These are phyloP conservation scores for Cariama cristata DNA, from an alignment of 2,113 vertebrate species.

Conservation along the genomic window DNA sequence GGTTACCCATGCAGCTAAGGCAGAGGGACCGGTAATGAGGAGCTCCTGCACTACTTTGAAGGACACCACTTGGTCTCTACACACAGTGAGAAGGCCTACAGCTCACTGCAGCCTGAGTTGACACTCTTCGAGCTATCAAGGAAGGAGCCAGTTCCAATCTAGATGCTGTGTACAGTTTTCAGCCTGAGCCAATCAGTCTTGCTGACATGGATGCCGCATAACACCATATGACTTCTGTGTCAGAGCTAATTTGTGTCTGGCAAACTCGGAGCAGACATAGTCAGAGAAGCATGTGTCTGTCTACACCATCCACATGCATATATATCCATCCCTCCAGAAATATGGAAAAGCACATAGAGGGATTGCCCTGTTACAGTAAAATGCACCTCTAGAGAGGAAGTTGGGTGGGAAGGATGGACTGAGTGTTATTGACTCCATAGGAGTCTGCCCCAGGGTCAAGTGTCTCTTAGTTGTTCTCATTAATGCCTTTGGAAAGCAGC, in stretches of 20 bases:
- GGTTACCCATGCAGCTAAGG: background rate
- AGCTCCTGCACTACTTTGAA: background rate
- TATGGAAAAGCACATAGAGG: background rate
- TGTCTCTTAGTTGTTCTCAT: background rate
- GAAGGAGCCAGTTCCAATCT: background rate
- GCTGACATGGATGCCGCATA: background rate
- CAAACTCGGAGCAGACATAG: background rate
- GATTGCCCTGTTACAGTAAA: background rate
- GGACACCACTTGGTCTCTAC: background rate
- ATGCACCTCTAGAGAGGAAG: background rate
- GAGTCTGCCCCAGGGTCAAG: background rate
- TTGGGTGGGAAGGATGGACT: background rate
- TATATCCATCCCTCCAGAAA: background rate
- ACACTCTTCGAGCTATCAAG: background rate
- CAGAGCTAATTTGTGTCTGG: background rate
- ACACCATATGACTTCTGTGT: background rate
- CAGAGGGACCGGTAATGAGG: background rate
- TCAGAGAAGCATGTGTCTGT: background rate
- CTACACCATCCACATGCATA: background rate
- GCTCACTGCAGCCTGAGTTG: background rate
- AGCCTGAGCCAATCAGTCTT: background rate
- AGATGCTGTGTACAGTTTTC: background rate
- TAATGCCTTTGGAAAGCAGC: background rate
- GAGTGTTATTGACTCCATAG: accelerated
- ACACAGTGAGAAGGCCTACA: background rate